Base-by-base conservation (phyloP, 2,113 vertebrate species). In the Dryoscopus gambensis region DNA sequence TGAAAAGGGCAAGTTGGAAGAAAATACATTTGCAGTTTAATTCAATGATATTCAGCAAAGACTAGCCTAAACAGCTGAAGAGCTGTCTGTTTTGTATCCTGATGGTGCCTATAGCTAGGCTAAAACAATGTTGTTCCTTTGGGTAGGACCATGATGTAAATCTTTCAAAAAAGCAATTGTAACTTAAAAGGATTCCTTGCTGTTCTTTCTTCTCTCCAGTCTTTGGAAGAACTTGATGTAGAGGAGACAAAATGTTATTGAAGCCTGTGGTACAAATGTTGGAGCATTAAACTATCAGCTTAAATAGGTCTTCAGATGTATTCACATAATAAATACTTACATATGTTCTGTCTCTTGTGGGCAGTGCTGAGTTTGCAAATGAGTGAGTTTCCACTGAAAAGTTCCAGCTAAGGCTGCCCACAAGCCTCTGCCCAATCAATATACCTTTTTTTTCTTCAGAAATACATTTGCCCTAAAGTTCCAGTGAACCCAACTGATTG, bases 301-400 rank as follows among this genome's bases (percentile, higher is more conserved):
- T 91, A 85, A 97, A 49, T 49, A 76, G 53, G n/a, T 96, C 91
- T 94, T 97, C 87, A 89, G 70, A 93, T 79, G 70, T n/a, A 95
- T 82, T 95, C 59, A 78, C 2, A 2, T 79, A 96, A 85, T 87
- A 96, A 91, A 88, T 35, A 76, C 46, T 91, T 94, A 64, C 81
- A 87, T 85, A 73, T 83, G 87, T 87, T 93, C 75, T 90, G 74
- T 93, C 74, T 93, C 67, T 88, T 93, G 30, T 95, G 84, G 89
- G 78, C 67, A 90, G 82, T 76, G 84, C 87, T 91, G 89, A 95
- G 74, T 93, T 94, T 91, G 84, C 77, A 96, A 78, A 77, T 5
- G 18, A 92, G 35, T 67, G 59, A 82, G 37, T 93, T 95, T 94
- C 87, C 74, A 49, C 67, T 83, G 81, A 79, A 76, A 89, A 87